phyloP scores from a whole-genome alignment of 2,888 invertebrate genomes.

The Pteria penguin region DNA sequence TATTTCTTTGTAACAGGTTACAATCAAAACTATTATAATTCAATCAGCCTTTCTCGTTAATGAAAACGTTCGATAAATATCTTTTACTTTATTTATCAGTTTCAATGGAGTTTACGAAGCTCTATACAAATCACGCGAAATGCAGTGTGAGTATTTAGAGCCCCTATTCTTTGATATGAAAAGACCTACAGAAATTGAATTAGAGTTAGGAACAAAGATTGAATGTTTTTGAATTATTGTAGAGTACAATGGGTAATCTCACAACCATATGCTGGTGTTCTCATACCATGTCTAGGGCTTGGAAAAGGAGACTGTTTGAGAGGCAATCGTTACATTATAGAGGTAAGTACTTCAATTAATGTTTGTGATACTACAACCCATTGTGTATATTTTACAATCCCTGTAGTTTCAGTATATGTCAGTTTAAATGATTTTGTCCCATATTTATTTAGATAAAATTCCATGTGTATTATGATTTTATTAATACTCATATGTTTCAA shows the following conservation, averaged over 20 bases:
- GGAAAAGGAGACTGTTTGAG: too few species aligned
- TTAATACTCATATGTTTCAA: too few species aligned
- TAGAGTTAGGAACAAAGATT: constrained; percentile 26
- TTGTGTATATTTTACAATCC: too few species aligned
- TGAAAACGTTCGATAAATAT: constrained; percentile 39
- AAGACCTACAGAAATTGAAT: constrained; percentile 25
- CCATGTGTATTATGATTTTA: too few species aligned
- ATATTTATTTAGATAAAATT: too few species aligned
- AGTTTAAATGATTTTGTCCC: too few species aligned
- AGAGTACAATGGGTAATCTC: not conserved
- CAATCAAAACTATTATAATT: constrained; percentile 16
- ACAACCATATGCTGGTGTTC: not conserved
- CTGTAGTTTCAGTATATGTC: too few species aligned
- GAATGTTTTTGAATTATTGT: constrained; percentile 24
- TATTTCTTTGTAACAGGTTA: constrained; percentile 13
- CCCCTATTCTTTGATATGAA: constrained; percentile 16
- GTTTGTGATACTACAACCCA: too few species aligned
- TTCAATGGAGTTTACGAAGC: constrained; percentile 26
- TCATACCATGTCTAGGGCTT: not conserved
- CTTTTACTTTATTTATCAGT: constrained; percentile 37
- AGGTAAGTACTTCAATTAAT: too few species aligned
- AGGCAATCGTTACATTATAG: too few species aligned
- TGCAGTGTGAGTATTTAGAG: constrained; percentile 19
- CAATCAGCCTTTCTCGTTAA: constrained; percentile 29
- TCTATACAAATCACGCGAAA: constrained; percentile 21